Conservation (phyloP, 2,113 vertebrate species). For the Dryoscopus gambensis region DNA sequence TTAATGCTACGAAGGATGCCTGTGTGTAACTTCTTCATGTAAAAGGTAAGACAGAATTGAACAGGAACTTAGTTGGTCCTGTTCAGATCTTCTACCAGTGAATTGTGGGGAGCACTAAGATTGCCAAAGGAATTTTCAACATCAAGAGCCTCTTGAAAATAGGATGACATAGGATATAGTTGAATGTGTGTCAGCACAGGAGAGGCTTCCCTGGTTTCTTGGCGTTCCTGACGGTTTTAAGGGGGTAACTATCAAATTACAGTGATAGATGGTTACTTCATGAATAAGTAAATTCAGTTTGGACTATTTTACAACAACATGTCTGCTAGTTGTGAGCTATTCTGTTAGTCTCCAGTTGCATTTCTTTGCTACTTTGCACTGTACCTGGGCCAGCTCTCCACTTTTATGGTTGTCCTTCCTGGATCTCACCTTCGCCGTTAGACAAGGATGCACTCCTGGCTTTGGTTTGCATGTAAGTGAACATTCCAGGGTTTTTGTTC, state of each 20-base stretch:
- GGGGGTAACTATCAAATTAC: neutral
- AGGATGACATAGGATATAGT: neutral
- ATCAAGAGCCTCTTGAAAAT: neutral
- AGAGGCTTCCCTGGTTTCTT: neutral
- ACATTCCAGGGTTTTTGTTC: neutral
- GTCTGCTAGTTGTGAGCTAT: neutral
- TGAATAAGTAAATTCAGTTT: neutral
- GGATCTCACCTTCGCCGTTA: neutral
- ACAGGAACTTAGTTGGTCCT: neutral
- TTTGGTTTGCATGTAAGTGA: neutral
- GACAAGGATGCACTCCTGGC: neutral
- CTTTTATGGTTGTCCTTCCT: neutral
- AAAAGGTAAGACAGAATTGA: neutral
- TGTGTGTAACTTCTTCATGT: neutral
- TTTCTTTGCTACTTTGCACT: neutral
- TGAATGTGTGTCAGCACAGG: neutral
- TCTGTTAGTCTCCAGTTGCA: neutral
- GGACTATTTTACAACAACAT: neutral
- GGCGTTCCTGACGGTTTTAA: neutral
- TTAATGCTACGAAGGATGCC: neutral
- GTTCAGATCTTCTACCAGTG: neutral
- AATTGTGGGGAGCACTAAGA: neutral
- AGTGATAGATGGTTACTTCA: neutral
- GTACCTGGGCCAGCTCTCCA: neutral
- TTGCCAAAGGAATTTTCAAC: neutral